A percentile compares a stretch with the other conserved stretches of the same genome.
Evolutionary conservation across 1,140 invertebrate genomes (phyloP).

Genomic region (Lanistes nyassanus): DNA sequence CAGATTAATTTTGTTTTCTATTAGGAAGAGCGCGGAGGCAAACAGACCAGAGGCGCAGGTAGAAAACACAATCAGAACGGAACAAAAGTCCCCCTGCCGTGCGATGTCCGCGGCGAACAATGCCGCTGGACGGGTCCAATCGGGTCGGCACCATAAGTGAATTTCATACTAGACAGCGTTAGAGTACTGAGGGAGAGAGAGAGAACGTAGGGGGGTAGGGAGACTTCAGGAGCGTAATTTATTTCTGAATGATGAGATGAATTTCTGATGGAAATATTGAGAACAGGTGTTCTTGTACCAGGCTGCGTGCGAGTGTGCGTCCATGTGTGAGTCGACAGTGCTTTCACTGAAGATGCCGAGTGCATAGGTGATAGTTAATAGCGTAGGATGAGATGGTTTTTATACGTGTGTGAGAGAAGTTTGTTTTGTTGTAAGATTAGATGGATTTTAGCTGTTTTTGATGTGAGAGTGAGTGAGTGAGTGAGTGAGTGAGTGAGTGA

Average conservation of each 20-base stretch:
- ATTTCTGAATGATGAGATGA: neutral
- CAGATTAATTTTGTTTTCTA: constrained; percentile 24
- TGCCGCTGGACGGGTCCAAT: neutral
- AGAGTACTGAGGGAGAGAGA: constrained; percentile 1
- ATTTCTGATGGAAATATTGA: neutral
- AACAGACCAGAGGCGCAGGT: constrained; percentile 12
- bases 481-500: constrained; percentile 1
- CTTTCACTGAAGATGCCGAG: neutral
- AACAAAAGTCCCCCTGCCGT: neutral
- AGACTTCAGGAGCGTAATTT: neutral
- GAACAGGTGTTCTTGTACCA: neutral
- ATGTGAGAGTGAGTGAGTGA: neutral
- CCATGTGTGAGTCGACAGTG: neutral
- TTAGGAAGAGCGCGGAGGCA: constrained; percentile 13
- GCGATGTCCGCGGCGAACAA: constrained; percentile 9
- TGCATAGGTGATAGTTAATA: neutral
- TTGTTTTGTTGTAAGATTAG: neutral
- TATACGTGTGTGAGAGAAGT: neutral
- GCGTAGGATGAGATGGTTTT: neutral
- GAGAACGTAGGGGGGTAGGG: neutral
- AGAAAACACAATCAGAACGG: constrained; percentile 18
- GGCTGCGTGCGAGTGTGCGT: constrained; percentile 1
- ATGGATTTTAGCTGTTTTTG: too few species aligned
- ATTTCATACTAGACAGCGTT: constrained; percentile 10
- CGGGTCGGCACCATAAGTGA: constrained; percentile 3